Base-by-base conservation (phyloP, 1,140 invertebrate genomes). In the Dendroctonus valens region DNA sequence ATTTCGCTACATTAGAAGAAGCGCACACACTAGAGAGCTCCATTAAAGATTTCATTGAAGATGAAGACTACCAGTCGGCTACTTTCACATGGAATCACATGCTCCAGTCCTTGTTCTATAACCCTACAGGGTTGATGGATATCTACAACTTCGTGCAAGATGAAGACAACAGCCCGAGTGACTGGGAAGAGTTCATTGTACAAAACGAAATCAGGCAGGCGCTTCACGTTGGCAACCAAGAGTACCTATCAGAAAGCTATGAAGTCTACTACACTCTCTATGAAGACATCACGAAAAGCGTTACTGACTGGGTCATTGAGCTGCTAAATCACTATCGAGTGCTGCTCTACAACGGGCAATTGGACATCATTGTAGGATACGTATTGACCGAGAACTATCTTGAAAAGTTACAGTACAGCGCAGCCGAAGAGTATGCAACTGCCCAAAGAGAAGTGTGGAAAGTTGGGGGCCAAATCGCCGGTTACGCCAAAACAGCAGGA, bases 331-430 rank as follows among this genome's bases (percentile, higher is more conserved):
- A 86, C 67, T 92, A 91, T 74, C 81, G 82, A 77, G 83, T 89
- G 3, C 70, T 91, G 38, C 82, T 90, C 68, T 94, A 92, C 77
- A 93, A 88, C 75, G 92, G 92, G 6, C 91, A 94, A 75, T 78
- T 94, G 59, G 92, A 96, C 77, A 88, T 95, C 48, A 92, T 94
- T 59, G 87, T 92, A 6, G 87, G 91, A 0, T 91, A 92, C 73
- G 87, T 91, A 8, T 79, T 91, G 7, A 92, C 91, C 0, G 85
- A 86, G 70, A 87, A 86, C 70, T 92, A 88, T 75, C 71, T 93
- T 6, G 74, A 77, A 51, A 81, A 86, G 50, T 74, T 93, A 2
- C 73, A 87, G 7, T 93, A 91, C 84, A 76, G 78, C 12, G 83
- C 83, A 2, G 79, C 84, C 0, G 77, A 83, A 5, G 81, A 84